phyloP scores from a whole-genome alignment of 1,140 invertebrate species.

The Conopomorpha cramerella region DNA sequence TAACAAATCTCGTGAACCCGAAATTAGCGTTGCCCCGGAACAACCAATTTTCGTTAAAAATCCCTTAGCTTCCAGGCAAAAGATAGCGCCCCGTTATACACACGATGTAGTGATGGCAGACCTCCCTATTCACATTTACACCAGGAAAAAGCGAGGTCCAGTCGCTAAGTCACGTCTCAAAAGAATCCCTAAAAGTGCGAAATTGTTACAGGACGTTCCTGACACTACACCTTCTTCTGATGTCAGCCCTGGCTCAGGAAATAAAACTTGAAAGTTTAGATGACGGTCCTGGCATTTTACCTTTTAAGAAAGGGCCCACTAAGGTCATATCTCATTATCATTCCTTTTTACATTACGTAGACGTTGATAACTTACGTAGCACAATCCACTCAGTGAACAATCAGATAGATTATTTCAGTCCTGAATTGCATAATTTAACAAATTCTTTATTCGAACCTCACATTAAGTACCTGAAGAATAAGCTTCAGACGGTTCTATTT shows the following conservation, averaged over 20 bases:
- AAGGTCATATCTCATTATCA: constrained; percentile 6
- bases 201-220: constrained; percentile 13
- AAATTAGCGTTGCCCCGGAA: constrained; percentile 6
- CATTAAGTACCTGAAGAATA: too few relatives aligned
- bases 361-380: too few relatives aligned
- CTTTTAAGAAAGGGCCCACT: constrained; percentile 7
- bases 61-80: constrained; percentile 6
- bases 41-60: constrained; percentile 10
- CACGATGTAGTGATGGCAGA: too few relatives aligned
- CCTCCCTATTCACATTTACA: too few relatives aligned
- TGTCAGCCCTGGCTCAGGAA: constrained; percentile 6
- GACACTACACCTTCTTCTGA: constrained; percentile 3
- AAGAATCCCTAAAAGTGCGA: constrained; percentile 9
- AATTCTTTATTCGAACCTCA: too few relatives aligned
- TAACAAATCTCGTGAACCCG: constrained; percentile 8
- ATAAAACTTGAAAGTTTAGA: constrained; percentile 9
- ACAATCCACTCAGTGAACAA: too few relatives aligned
- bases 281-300: constrained; percentile 8
- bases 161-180: too few relatives aligned
- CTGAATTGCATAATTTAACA: constrained; percentile 7
- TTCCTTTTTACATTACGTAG: too few relatives aligned
- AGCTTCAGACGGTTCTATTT: too few relatives aligned
- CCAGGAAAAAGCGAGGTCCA: too few relatives aligned
- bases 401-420: too few relatives aligned
- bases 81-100: constrained; percentile 7